A percentile compares a stretch with the other conserved stretches of the same genome.
Conservation (phyloP, 2,888 invertebrate species). For the Andrena bucephala region DNA sequence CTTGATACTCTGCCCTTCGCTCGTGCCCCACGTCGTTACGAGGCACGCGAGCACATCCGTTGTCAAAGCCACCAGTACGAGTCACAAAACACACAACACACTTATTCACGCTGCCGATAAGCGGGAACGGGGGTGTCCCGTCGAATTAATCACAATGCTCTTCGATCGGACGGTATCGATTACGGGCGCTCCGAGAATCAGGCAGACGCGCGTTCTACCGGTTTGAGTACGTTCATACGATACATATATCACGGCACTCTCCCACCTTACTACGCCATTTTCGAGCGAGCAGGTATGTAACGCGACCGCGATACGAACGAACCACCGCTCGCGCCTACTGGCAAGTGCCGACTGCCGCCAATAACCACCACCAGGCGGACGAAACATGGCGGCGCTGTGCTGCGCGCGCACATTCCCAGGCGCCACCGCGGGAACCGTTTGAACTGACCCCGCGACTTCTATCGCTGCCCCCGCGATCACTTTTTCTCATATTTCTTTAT, state of each 20-base stretch:
- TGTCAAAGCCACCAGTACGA: conserved; percentile 64
- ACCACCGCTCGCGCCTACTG: conserved; percentile 72
- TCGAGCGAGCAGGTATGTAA: conserved; percentile 66
- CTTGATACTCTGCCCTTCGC: conserved; percentile 15
- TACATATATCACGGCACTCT: conserved; percentile 42
- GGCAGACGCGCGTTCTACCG: conserved; percentile 7
- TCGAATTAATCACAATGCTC: conserved; percentile 42
- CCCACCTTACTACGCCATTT: conserved; percentile 78
- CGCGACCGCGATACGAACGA: conserved; percentile 45
- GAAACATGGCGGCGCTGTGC: conserved; percentile 36
- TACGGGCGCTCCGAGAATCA: conserved; percentile 24
- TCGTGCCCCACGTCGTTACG: conserved; percentile 39
- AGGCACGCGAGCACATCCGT: conserved; percentile 50
- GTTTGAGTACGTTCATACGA: conserved; percentile 23
- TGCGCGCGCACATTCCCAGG: neutral
- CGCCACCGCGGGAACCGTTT: conserved; percentile 17
- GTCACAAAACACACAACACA: conserved; percentile 68
- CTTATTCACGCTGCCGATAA: conserved; percentile 36
- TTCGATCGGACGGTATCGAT: conserved; percentile 51
- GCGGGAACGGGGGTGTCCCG: conserved; percentile 26
- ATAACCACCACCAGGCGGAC: conserved; percentile 45
- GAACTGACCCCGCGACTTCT: neutral
- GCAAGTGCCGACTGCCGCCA: conserved; percentile 77
- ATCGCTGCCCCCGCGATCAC: neutral
- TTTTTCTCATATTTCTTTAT: neutral